Base-by-base conservation (phyloP, 2,797 vertebrate species). In the Acipenser transmontanus region DNA sequence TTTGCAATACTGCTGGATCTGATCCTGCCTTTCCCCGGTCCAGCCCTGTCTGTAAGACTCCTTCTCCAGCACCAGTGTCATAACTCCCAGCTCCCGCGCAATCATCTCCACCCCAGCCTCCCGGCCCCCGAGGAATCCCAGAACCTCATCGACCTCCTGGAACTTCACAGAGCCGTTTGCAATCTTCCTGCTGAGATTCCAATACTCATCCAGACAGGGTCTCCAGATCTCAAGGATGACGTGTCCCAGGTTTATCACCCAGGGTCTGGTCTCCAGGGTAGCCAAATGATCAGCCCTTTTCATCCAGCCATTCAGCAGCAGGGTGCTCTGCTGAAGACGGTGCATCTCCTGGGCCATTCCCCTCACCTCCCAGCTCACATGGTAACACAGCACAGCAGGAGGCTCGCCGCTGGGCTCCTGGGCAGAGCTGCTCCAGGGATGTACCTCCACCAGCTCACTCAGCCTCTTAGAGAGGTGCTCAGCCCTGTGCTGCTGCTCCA, bases 1-100 rank as follows among this genome's bases (percentile, higher is more conserved):
- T 61, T 76, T 72, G 7, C 74, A 80, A 2, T 89, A 91, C 65
- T 84, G 65, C 74, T 80, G 79, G 69, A 91, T 87, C 76, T 85
- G 80, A 54, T 0, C 0, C 0, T 80, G 63, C 1, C 84, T 81
- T 7, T 0, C 1, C 8, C 72, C 61, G 50, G 75, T 71, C 84
- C 87, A 87, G 65, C 72, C 49, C 4, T 8, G 57, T 7, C 13
- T 73, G 65, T 1, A 67, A 2, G 4, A 0, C 13, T 34, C 49
- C 7, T 52, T 62, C 52, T 64, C 8, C 1, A 83, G 1, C 10
- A 13, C 13, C 57, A 65, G 63, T 1, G 68, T 73, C 84, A 90
- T 84, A 68, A 88, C 71, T 6, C 6, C 5, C 63, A 91, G 71
- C 72, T 91, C 89, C 49, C 11, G 76, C 62, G 49, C 34, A 3